Base-by-base conservation (phyloP, 2,888 invertebrate genomes). In the Leptarthrus brevirostris region DNA sequence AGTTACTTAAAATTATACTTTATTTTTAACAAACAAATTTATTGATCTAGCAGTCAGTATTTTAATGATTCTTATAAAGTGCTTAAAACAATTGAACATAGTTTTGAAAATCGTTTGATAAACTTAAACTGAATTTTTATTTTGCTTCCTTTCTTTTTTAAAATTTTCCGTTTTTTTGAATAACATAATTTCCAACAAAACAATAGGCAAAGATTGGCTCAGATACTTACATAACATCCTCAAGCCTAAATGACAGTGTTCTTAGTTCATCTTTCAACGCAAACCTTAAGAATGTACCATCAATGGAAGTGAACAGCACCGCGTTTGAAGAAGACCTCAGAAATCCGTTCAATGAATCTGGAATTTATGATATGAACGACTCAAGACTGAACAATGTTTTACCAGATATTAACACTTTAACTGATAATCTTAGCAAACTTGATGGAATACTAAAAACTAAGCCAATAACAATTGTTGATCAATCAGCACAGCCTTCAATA, bases 341-440 rank as follows among this genome's bases (percentile, higher is more conserved):
- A 54, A 75, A 75, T 72, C 75, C 75, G 53, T 75, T 75, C 14
- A 74, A 66, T 56, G 66, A 74, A 30, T 73, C 74, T 10, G 74
- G 70, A 20, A 53, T 74, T 5, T 66, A 66, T 34, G 72, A 74
- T 26, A 36, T 61, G 54, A 74, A 53, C 24, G 70, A 71, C 52
- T 64, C 66, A 49, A 52, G 30, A 18, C 40, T 34, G 49, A 40
- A 52, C 3, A 52, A 16, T 52, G 40, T 72, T 52, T 52, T 72
- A 47, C 70, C 53, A 12, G 73, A 73, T 49, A 49, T 76, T 69
- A 40, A 74, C 40, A 14, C 73, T 16, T 71, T 75, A 8, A 18
- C 74, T 20, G 74, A 76, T 71, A 77, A 74, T 74, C 66, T 56
- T 2, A 64, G 61, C 40, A 74, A 74, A 75, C 18, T 76, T 4